Percentiles rank a stretch among this genome's conserved stretches.
Evolutionary conservation across 2,797 vertebrate genomes (phyloP).

Genomic region (Amblyraja radiata): DNA sequence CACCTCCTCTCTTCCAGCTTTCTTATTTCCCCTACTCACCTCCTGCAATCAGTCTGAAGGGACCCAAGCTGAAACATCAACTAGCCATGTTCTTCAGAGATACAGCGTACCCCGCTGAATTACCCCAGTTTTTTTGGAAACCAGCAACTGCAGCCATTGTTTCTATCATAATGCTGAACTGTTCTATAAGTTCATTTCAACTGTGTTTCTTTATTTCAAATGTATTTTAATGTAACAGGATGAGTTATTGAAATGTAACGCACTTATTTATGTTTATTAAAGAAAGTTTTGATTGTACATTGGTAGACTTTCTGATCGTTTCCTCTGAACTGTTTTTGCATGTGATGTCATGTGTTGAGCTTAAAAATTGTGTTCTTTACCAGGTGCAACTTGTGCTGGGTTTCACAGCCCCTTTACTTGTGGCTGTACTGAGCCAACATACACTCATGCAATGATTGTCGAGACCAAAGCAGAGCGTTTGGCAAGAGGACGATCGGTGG

Average conservation of each 20-base stretch:
- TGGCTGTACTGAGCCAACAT: constrained; percentile 71
- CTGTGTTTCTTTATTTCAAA: background rate
- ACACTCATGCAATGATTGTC: constrained; percentile 72
- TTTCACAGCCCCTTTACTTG: constrained; percentile 75
- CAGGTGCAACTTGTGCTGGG: constrained; percentile 72
- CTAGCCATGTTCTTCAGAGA: too few species aligned
- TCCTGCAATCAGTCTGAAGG: too few species aligned
- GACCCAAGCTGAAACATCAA: too few species aligned
- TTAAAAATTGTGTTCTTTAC: background rate
- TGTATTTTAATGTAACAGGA: background rate
- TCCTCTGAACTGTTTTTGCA: background rate
- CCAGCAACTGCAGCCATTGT: too few species aligned
- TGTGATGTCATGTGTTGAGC: background rate
- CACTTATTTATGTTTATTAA: background rate
- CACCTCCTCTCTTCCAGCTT: too few species aligned
- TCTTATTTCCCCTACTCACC: too few species aligned
- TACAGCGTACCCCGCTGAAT: too few species aligned
- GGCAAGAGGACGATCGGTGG: constrained; percentile 67
- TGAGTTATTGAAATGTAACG: background rate
- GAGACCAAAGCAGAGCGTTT: constrained; percentile 74
- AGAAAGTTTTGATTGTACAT: background rate
- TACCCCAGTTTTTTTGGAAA: too few species aligned
- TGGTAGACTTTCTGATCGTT: background rate
- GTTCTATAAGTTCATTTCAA: too few species aligned
- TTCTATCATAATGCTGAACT: too few species aligned